Evolutionary conservation across 1,140 invertebrate genomes (phyloP), one percentile per base, ranked within the genome.

Genomic region (Formica exsecta): DNA sequence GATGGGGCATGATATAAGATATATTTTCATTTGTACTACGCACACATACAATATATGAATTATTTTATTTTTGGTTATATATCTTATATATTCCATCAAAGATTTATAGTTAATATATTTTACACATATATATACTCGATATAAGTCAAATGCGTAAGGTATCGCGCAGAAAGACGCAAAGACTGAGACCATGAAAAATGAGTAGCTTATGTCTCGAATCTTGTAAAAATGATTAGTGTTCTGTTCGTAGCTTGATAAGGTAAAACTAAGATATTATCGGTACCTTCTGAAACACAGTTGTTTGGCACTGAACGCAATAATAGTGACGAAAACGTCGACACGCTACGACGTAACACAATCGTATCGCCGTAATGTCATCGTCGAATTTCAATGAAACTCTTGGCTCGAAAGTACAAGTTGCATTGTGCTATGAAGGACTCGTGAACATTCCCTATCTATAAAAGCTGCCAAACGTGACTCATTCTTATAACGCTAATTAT

Each of bases 251-350:
- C 48, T 59, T 38, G 71, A 22, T 70, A 29, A 13, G 41, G 54
- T 32, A 73, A 65, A 89, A 83, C 64, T 75, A 74, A 75, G 74
- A 80, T 90, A 89, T 90, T 89, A 89, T 90, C 85, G 57, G 44
- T 29, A 22, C 59, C 66, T 70, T 89, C 66, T 75, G 85, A 66
- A 87, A 48, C 22, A 77, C 73, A 84, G 89, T 54, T 86, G 86
- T 83, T 87, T 90, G 89, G 89, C 86, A 88, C 66, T 77, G 75
- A 87, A 88, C 81, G 73, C 22, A 66, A 71, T 32, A 86, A 88
- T 57, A 68, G 54, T 88, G 73, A 80, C 77, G 89, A 71, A 88
- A 91, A 88, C 74, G 77, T 88, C 73, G 77, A 59, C 29, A 48
- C 48, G 36, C 11, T 29, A 13, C 7, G 61, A 86, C 66, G 68